Base-by-base conservation (phyloP, 1,140 invertebrate genomes). In the Zaprionus ghesquierei region DNA sequence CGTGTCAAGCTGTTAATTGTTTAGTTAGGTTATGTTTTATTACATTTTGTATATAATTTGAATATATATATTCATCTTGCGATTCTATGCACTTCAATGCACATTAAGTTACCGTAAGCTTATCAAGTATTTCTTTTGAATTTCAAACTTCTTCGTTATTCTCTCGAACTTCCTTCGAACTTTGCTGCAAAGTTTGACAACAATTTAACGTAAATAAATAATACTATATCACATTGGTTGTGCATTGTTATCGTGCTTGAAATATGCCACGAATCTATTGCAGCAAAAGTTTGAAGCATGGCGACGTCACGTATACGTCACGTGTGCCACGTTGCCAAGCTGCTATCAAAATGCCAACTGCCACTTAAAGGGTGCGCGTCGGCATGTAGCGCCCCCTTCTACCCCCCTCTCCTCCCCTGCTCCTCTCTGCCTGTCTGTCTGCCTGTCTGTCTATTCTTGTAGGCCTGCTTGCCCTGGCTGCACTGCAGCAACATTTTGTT, bases 401-500 rank as follows among this genome's bases (percentile, higher is more conserved):
- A 9, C 0, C 8, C 54, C 8, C 10, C 25, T 12, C 33, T 35
- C 25, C 25, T 27, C 5, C 0, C 27, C 27, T 9, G 27, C 27
- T 29, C 27, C 27, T 6, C 13, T 35, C 33, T 5, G 12, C 12
- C 12, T 13, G 13, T 22, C 38, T 33, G 10, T 22, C 41, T 10
- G 9, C 4, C 23, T 20, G 23, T 15, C 15, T n/a, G 10, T 22
- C 49, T 54, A 54, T 68, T 54, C 46, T 60, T 54, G 55, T 68
- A 54, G 55, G 63, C 69, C 25, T 25, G 51, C 18, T 51, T 46
- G 18, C 50, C 51, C 58, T 70, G 62, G 58, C 74, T 70, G 80
- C 80, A 82, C 13, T 84, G 79, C 81, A 79, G 63, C 63, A 60
- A 72, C 63, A 72, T 72, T 72, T 72, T 72, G 55, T 68, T 72